phyloP scores from a whole-genome alignment of 2,888 invertebrate species.

The Agrilus mali region DNA sequence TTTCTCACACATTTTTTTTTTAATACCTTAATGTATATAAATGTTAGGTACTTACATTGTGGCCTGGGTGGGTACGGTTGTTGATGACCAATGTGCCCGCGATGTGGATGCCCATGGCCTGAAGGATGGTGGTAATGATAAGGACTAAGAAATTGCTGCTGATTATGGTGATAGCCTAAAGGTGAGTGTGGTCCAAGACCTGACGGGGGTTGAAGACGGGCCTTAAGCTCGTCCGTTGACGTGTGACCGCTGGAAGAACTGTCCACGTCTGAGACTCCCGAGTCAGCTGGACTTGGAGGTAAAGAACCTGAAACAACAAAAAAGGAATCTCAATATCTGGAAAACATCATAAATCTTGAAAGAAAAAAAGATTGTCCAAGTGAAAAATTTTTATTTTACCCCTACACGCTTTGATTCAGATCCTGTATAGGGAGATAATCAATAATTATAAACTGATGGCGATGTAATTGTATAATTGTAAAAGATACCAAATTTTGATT shows the following conservation, averaged over 20 bases:
- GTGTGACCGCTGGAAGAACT: conserved; percentile 72
- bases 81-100: conserved; percentile 18
- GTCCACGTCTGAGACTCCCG: conserved; percentile 94
- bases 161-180: conserved; percentile 31
- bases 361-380: conserved; percentile 5
- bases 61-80: conserved; percentile 24
- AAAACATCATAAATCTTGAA: background rate
- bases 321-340: background rate
- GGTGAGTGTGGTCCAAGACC: conserved; percentile 31
- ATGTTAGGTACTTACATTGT: conserved; percentile 25
- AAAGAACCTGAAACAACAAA: conserved; percentile 60
- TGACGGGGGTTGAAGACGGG: conserved; percentile 59
- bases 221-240: conserved; percentile 73
- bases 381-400: too few relatives aligned
- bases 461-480: too few relatives aligned
- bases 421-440: too few relatives aligned
- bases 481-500: too few relatives aligned
- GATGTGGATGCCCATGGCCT: conserved; percentile 16
- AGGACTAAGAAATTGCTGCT: conserved; percentile 48
- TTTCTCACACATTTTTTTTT: too few relatives aligned
- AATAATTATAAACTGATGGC: too few relatives aligned
- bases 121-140: conserved; percentile 48
- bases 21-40: conserved; percentile 1
- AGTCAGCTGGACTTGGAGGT: conserved; percentile 94
- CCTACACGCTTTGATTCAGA: too few relatives aligned